Conservation (phyloP, 2,888 invertebrate genomes). For the Ophion ventricosus region DNA sequence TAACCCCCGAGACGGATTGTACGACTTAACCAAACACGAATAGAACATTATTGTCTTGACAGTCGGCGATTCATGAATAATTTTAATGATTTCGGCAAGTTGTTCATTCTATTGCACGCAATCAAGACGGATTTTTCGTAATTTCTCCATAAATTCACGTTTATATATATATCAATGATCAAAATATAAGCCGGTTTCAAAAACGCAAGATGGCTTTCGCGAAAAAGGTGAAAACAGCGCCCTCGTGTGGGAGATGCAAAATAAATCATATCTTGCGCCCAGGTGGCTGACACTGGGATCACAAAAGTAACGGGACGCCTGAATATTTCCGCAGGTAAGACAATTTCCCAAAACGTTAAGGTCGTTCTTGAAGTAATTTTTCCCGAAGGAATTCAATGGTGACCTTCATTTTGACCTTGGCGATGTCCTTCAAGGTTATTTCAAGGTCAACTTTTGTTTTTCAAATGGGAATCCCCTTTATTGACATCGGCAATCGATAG, state of each 20-base stretch:
- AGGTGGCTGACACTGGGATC: no score
- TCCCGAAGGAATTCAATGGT: no score
- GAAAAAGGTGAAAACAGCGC: constrained; percentile 11
- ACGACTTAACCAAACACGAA: constrained; percentile 41
- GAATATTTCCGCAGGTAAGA: no score
- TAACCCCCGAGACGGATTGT: constrained; percentile 8
- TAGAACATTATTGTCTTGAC: constrained; percentile 35
- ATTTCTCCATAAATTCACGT: constrained; percentile 13
- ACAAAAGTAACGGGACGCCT: no score
- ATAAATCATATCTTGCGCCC: neutral
- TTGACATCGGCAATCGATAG: no score
- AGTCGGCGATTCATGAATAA: constrained; percentile 12
- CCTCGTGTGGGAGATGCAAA: neutral
- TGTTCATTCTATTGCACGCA: neutral
- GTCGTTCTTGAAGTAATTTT: no score
- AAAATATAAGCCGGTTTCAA: constrained; percentile 25
- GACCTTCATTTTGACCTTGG: no score
- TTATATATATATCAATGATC: neutral
- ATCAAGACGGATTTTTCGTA: constrained; percentile 2
- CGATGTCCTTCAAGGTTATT: no score
- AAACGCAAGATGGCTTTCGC: neutral
- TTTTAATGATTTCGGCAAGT: neutral
- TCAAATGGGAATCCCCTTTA: no score
- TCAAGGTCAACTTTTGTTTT: no score
- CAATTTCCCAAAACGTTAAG: no score